A percentile compares a stretch with the other conserved stretches of the same genome.
Conservation (phyloP, 2,797 vertebrate species). For the Clamator glandarius region DNA sequence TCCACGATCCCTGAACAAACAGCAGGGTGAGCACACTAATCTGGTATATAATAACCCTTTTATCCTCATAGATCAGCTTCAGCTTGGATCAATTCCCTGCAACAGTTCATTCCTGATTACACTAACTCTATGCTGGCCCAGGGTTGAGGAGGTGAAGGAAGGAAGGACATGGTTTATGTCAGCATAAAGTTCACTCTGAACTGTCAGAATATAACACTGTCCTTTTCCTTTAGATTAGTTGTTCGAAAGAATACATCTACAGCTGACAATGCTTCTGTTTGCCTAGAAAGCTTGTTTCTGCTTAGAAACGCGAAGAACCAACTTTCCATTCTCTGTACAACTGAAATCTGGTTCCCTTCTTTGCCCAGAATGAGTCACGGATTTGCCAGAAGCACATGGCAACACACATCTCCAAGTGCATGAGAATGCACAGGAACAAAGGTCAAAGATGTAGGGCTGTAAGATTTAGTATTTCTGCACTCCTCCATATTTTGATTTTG, state of each 20-base stretch:
- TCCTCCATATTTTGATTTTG: neutral
- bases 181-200: neutral
- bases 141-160: neutral
- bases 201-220: neutral
- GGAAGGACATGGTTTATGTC: neutral
- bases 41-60: neutral
- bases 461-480: neutral
- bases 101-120: neutral
- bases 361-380: fast-evolving
- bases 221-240: neutral
- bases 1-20: neutral
- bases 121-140: neutral
- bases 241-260: neutral
- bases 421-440: neutral
- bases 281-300: neutral
- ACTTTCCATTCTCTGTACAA: neutral
- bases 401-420: neutral
- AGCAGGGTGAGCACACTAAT: neutral
- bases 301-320: neutral
- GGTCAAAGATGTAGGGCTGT: neutral
- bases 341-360: neutral
- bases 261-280: neutral
- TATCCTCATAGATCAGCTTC: neutral
- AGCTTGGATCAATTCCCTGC: neutral
- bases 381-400: neutral